Evolutionary conservation across 2,888 invertebrate genomes (phyloP).

Genomic region (Nematopogon swammerdamellus): DNA sequence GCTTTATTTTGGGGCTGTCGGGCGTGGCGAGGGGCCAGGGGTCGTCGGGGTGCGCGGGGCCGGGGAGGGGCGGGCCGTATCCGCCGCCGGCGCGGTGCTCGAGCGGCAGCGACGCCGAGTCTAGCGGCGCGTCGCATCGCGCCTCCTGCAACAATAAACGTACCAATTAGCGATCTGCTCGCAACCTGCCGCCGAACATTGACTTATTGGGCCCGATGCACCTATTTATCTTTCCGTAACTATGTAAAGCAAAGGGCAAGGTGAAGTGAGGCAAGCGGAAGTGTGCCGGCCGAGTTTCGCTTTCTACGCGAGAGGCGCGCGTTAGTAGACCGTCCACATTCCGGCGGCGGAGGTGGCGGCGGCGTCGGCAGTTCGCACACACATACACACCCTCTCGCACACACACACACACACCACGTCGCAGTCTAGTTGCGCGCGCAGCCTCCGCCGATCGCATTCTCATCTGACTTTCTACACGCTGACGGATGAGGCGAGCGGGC

Average conservation of each 20-base stretch:
- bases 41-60: slow-evolving; percentile 64
- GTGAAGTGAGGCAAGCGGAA: background rate
- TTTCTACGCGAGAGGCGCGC: background rate
- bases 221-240: too few relatives aligned
- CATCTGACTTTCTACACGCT: slow-evolving; percentile 47
- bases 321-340: background rate
- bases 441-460: slow-evolving; percentile 19
- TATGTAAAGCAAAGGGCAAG: background rate
- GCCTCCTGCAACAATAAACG: slow-evolving; percentile 61
- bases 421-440: too few relatives aligned
- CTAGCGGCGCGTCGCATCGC: slow-evolving; percentile 74
- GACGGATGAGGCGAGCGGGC: slow-evolving; percentile 46
- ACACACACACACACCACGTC: too few relatives aligned
- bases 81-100: slow-evolving; percentile 78
- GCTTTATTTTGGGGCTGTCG: slow-evolving; percentile 91
- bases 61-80: slow-evolving; percentile 66
- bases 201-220: too few relatives aligned
- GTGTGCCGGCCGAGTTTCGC: background rate
- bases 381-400: too few relatives aligned
- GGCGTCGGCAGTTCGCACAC: too few relatives aligned
- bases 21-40: slow-evolving; percentile 87
- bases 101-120: slow-evolving; percentile 76
- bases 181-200: too few relatives aligned
- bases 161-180: slow-evolving; percentile 3
- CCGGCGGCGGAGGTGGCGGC: background rate